Evolutionary conservation across 2,113 vertebrate genomes (phyloP), one percentile per base, ranked within the genome.

Genomic region (Cyanistes caeruleus): DNA sequence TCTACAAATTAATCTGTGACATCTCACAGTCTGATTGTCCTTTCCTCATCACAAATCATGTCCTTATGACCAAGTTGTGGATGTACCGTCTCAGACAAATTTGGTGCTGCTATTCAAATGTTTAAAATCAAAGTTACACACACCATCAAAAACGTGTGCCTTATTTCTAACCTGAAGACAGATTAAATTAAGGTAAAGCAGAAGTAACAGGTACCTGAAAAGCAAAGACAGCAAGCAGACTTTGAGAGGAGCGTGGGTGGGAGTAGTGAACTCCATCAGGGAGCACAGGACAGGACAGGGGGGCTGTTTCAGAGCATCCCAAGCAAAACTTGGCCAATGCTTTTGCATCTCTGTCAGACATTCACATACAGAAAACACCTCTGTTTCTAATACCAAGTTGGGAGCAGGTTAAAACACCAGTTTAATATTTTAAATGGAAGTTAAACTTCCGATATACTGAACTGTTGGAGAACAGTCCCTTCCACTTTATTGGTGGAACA

Each of bases 231-330:
- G 35, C 11, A 63, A 68, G 56, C 15, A 46, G 11, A 28, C 69
- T 84, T 70, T 31, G 41, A 63, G 43, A 21, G 14, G 7, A 44
- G 2, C 0, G 0, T 3, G 25, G 70, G 46, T 22, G 21, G 11
- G 25, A 94, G 52, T 1, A 5, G 55, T 5, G 41, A 87, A 49
- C 25, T 59, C 25, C 48, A 5, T 16, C 41, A 22, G 41, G 46
- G 37, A 62, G 51, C 51, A 22, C 0, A 62, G 60, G 44, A 30
- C 39, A 65, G 51, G 28, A 27, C 15, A 44, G 21, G 58, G 46
- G 1, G 0, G 22, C 28, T 37, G 24, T 15, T 84, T 46, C 16
- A 59, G 46, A 79, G 63, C 49, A 64, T 30, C 62, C 33, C 39
- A 63, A 55, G 48, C 35, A 59, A 59, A 72, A 79, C 21, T 3